phyloP scores from a whole-genome alignment of 2,888 invertebrate species.

The Limnephilus auricula region DNA sequence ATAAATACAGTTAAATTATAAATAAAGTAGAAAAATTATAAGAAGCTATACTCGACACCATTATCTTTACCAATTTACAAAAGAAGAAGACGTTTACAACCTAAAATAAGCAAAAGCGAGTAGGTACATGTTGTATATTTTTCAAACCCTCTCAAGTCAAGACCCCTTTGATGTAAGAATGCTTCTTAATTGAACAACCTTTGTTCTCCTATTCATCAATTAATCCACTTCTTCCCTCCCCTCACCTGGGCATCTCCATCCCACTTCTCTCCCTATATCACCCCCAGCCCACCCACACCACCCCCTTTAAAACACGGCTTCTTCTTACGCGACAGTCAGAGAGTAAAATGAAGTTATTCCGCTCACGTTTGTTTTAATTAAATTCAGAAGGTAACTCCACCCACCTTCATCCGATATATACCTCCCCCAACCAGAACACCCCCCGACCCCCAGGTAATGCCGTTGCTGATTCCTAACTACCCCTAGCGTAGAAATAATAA shows the following conservation, averaged over 20 bases:
- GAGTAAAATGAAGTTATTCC: constrained; percentile 64
- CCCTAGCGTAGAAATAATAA: constrained; percentile 44
- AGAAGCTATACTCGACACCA: too few relatives aligned
- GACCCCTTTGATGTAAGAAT: constrained; percentile 6
- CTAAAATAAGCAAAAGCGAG: neutral
- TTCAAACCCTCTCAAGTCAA: neutral
- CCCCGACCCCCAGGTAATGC: neutral
- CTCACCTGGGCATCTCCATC: neutral
- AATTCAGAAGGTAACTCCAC: constrained; percentile 64
- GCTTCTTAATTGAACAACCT: constrained; percentile 8
- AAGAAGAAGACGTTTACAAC: neutral
- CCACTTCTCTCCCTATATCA: neutral
- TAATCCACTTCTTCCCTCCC: constrained; percentile 30
- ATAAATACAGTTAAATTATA: too few relatives aligned
- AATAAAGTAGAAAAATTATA: too few relatives aligned
- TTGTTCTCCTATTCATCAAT: constrained; percentile 14
- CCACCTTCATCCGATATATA: constrained; percentile 31
- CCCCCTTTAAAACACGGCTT: constrained; percentile 34
- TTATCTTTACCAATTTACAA: neutral
- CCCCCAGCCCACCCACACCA: neutral
- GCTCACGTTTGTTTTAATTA: constrained; percentile 67
- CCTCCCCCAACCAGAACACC: neutral
- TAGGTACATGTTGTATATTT: neutral
- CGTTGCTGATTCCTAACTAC: constrained; percentile 27
- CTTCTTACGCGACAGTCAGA: constrained; percentile 46